These are phyloP conservation scores for Platyrinchus mystaceus DNA, from an alignment of 2,797 vertebrate genomes.

Conservation along the genomic window DNA sequence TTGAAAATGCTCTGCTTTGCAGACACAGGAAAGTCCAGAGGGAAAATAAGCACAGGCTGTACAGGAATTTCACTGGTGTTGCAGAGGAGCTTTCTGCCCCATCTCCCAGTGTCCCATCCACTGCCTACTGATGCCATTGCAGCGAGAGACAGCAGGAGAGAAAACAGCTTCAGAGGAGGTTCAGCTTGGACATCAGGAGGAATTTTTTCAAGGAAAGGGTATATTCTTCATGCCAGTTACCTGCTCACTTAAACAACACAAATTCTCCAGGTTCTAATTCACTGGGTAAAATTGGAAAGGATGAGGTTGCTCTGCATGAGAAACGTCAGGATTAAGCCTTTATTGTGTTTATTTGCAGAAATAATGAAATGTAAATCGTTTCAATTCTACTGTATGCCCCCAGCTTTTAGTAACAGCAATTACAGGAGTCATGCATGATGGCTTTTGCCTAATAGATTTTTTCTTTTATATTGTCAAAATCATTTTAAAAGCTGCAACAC, in stretches of 20 bases:
- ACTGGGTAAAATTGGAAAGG: background rate
- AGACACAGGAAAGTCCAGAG: background rate
- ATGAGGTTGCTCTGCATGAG: background rate
- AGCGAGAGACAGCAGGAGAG: background rate
- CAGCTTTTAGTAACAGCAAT: background rate
- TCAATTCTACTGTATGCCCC: background rate
- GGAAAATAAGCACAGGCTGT: background rate
- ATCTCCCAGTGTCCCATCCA: accelerated
- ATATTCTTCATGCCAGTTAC: accelerated
- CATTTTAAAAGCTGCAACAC: background rate
- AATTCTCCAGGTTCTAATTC: background rate
- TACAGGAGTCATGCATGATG: background rate
- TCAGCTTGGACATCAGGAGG: background rate
- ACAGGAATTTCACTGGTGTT: accelerated
- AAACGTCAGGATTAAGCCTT: background rate
- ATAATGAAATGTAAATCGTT: background rate
- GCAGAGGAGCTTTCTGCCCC: background rate
- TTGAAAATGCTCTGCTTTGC: background rate
- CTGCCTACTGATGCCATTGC: background rate
- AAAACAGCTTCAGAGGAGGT: background rate
- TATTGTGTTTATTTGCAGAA: background rate
- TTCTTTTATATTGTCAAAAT: background rate
- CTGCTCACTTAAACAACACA: background rate
- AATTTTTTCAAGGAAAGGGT: background rate
- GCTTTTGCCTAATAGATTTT: background rate